Conservation (phyloP, 2,797 vertebrate species). For the Sebastes itinus region DNA sequence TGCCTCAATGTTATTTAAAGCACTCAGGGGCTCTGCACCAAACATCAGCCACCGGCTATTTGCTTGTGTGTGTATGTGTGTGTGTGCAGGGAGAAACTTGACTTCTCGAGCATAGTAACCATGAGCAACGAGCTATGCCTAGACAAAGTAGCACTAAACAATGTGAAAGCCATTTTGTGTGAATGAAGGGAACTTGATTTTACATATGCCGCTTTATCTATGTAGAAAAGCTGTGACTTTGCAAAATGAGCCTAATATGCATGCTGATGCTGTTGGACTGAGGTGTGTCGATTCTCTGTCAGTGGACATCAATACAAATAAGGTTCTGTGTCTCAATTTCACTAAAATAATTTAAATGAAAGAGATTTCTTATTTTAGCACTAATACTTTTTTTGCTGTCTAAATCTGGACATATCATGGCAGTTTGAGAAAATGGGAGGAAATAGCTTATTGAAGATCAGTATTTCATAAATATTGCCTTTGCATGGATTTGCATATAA, state of each 20-base stretch:
- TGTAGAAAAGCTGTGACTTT: background rate
- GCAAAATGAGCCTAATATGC: background rate
- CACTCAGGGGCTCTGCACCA: slow-evolving; percentile 72
- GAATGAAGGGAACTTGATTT: slow-evolving; percentile 6
- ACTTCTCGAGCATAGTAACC: slow-evolving; percentile 52
- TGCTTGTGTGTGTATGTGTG: slow-evolving; percentile 32
- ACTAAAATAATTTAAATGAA: background rate
- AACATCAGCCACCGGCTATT: slow-evolving; percentile 73
- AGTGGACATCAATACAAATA: background rate
- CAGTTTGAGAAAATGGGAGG: background rate
- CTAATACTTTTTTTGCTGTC: background rate
- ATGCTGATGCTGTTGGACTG: background rate
- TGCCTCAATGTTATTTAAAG: slow-evolving; percentile 78
- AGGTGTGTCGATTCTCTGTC: background rate
- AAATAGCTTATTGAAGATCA: background rate
- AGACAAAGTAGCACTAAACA: slow-evolving; percentile 33
- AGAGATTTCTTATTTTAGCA: background rate
- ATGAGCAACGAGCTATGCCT: slow-evolving; percentile 45
- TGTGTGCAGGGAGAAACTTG: slow-evolving; percentile 21
- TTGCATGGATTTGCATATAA: background rate
- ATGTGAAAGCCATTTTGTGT: slow-evolving; percentile 9
- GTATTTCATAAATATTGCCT: background rate
- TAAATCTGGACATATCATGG: background rate
- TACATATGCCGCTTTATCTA: background rate
- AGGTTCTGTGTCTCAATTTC: background rate